These are phyloP conservation scores for Chirona hameri DNA, from an alignment of 2,888 invertebrate genomes.

Conservation along the genomic window DNA sequence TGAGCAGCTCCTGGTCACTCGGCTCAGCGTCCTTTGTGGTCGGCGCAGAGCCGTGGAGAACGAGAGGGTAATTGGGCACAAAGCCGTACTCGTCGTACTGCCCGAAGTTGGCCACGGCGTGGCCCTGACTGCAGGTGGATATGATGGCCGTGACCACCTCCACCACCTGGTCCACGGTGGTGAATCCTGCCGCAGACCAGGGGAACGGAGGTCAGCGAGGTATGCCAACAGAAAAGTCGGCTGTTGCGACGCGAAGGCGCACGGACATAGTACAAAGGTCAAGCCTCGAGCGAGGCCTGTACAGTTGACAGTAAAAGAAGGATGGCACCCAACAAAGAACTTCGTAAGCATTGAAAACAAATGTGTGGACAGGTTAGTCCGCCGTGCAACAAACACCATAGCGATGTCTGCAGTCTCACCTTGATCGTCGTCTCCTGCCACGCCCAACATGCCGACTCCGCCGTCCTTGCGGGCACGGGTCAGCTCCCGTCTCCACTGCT, in stretches of 20 bases:
- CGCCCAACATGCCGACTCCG: constrained; percentile 38
- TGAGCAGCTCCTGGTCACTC: constrained; percentile 46
- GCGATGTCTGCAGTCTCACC: constrained; percentile 35
- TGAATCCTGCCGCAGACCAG: neutral
- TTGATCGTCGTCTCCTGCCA: constrained; percentile 42
- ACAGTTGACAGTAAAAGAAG: no score
- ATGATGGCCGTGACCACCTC: constrained; percentile 43
- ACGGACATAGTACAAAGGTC: no score
- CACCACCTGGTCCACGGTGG: constrained; percentile 30
- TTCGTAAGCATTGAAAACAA: no score
- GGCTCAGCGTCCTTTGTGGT: constrained; percentile 43
- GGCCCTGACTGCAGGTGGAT: constrained; percentile 43
- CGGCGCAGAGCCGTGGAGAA: constrained; percentile 42
- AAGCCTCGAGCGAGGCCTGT: no score
- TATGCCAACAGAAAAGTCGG: no score
- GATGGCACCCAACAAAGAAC: no score
- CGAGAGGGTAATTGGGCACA: constrained; percentile 45
- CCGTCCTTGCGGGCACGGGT: neutral
- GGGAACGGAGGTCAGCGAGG: no score
- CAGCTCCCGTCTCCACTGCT: constrained; percentile 7
- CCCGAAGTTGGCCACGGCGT: constrained; percentile 45
- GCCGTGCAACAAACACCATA: constrained; percentile 11
- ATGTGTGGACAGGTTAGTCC: no score
- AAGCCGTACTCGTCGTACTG: constrained; percentile 45
- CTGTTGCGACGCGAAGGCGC: no score